Base-by-base conservation (phyloP, 2,888 invertebrate species). In the Bugulina stolonifera region DNA sequence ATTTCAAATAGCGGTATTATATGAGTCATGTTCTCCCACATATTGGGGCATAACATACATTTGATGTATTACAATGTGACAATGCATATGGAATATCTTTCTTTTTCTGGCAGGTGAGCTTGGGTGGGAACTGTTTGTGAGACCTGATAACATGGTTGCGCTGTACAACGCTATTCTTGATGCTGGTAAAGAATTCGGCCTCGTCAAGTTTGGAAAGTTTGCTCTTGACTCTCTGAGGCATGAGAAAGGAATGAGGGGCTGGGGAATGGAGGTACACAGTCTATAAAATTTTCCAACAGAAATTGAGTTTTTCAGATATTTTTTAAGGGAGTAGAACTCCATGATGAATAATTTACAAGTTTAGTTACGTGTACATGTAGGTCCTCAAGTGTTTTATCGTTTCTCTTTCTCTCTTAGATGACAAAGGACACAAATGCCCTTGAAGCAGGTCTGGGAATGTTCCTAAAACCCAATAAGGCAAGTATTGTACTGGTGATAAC, bases 81-180 rank as follows among this genome's bases (percentile, higher is more conserved):
- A n/a, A n/a, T n/a, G n/a, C n/a, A n/a, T n/a, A n/a, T n/a, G n/a
- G n/a, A n/a, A n/a, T n/a, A n/a, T n/a, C n/a, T n/a, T n/a, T n/a
- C n/a, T 71, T 69, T 14, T 70, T 25, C 22, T 35, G 2, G 25
- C 73, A 81, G 85, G 86, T 54, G 85, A 86, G 76, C 77, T 85
- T n/a, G 85, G 85, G 27, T 86, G 84, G 82, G 86, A 86, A 74
- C 73, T 86, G 27, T 86, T 85, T 78, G 81, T 82, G 73, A 76
- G 79, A 1, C 76, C 78, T 1, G 76, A 80, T 0, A 79, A 84
- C 70, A 79, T 82, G 1, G 74, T 76, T 14, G 75, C 76, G 23
- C 78, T 86, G 35, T 86, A 86, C 74, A 77, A 81, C 29, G 78
- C 81, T 0, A 76, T 86, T 2, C 77, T 81, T 73, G 73, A 77